Evolutionary conservation across 2,113 vertebrate genomes (phyloP), one percentile per base, ranked within the genome.

Genomic region (Crotalus viridis): DNA sequence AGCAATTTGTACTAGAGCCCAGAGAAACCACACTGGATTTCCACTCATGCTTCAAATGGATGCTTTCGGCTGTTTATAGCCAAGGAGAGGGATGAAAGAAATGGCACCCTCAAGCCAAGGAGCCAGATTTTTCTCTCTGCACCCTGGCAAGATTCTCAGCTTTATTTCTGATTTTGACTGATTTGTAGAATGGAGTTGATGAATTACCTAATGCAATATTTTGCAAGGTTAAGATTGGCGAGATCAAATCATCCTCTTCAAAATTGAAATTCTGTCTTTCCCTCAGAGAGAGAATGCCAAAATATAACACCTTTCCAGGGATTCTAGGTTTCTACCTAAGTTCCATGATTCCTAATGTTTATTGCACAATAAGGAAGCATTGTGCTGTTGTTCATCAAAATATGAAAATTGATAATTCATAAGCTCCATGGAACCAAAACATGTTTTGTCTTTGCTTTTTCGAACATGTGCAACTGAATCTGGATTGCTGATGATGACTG

Each of bases 61-160:
- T 94, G 88, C 86, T 1, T 10, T 10, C 93, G 91, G 64, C 81
- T 94, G 46, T 89, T 94, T 94, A 92, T 93, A 92, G 91, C 90
- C 91, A 96, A 92, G 22, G 91, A 93, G 81, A 89, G 52, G 91
- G 74, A 21, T 55, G 12, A 87, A 88, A 94, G 89, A 94, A 95
- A 85, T 85, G 56, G 89, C 0, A 0, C n/a, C 59, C 21, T 89
- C 55, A 54, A 15, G 24, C 64, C 39, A 91, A 74, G 43, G 74
- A 74, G 91, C 89, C 54, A 28, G 26, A 39, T 56, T 92, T 64
- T 55, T 81, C 33, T 85, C 0, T 87, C 86, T 28, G 54, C 90
- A 91, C 1, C n/a, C 43, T 81, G 85, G n/a, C 56, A 21, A 55
- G 88, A 39, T 61, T 59, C 43, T 86, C 55, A 90, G 3, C 13